Percentiles rank a stretch among this genome's conserved stretches.
These are phyloP conservation scores for Myrmecophaga tridactyla DNA, from an alignment of 2,113 vertebrate genomes.

Conservation along the genomic window DNA sequence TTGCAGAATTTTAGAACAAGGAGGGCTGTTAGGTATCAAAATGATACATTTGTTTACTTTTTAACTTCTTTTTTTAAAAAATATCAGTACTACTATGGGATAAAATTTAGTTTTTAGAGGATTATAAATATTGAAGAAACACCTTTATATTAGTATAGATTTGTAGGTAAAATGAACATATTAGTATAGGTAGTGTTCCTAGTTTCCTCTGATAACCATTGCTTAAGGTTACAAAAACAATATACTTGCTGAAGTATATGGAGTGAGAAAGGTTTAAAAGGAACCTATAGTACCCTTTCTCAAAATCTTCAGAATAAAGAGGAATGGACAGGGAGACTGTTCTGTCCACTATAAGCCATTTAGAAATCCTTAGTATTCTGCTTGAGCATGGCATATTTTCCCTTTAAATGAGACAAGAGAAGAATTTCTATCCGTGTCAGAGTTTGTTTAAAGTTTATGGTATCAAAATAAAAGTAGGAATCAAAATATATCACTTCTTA, in stretches of 20 bases:
- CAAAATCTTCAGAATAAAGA: neutral
- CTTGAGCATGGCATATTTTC: conserved; percentile 46
- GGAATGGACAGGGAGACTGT: neutral
- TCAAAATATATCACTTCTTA: neutral
- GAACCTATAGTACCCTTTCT: neutral
- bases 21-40: neutral
- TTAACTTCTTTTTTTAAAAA: neutral
- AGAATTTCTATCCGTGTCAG: neutral
- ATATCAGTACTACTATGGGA: neutral
- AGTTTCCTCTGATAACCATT: neutral
- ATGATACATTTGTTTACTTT: conserved; percentile 19
- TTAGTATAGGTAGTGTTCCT: conserved; percentile 5
- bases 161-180: neutral
- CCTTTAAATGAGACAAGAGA: neutral
- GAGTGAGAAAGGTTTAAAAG: neutral
- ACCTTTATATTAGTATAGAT: neutral
- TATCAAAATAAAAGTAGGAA: conserved; percentile 23
- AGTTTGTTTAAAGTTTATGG: neutral
- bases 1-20: neutral
- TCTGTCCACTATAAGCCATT: neutral
- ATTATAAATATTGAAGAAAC: neutral
- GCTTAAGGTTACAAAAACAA: neutral
- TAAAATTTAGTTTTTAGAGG: neutral
- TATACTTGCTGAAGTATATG: neutral
- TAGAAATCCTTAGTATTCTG: neutral